Base-by-base conservation (phyloP, 2,888 invertebrate genomes). In the Rotaria magnacalcarata region DNA sequence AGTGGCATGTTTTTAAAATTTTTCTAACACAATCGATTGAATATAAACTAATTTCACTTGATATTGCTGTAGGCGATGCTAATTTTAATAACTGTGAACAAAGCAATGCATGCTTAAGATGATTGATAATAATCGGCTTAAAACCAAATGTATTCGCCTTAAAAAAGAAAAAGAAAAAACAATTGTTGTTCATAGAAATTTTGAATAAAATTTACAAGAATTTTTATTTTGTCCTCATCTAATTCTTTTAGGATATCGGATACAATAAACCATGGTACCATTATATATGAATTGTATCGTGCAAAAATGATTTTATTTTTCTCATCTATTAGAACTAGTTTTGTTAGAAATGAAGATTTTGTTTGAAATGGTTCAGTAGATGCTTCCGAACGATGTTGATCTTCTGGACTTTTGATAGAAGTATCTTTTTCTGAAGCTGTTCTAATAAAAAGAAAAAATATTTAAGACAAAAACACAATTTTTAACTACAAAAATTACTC, bases 11-110 rank as follows among this genome's bases (percentile, higher is more conserved):
- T 43, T 47, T 1, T 24, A 80, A 80, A 3, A 80, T 80, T 43
- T 43, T 43, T 80, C 47, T 80, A 47, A 80, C n/a, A 80, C 80
- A 80, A 80, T 80, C 80, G 19, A 80, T 80, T n/a, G 80, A 80
- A 47, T 80, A 80, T 24, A 43, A 47, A 47, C 8, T 21, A 14
- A 80, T 43, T 24, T 80, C 24, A 21, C 47, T 47, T 47, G 80
- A 47, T 47, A 80, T 80, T 47, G 7, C 0, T 5, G 8, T n/a
- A 47, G 47, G 8, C 5, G 47, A 47, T 47, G n/a, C 5, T 24
- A n/a, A n/a, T 80, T 47, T 80, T 5, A 80, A 43, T 47, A 80
- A 47, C 11, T 80, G 43, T 24, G 47, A 80, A 47, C 43, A 80
- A n/a, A 80, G 47, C 47, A 80, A 5, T 43, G 24, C n/a, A n/a